These are phyloP conservation scores for Erpetoichthys calabaricus DNA, from an alignment of 2,797 vertebrate genomes.

Conservation along the genomic window DNA sequence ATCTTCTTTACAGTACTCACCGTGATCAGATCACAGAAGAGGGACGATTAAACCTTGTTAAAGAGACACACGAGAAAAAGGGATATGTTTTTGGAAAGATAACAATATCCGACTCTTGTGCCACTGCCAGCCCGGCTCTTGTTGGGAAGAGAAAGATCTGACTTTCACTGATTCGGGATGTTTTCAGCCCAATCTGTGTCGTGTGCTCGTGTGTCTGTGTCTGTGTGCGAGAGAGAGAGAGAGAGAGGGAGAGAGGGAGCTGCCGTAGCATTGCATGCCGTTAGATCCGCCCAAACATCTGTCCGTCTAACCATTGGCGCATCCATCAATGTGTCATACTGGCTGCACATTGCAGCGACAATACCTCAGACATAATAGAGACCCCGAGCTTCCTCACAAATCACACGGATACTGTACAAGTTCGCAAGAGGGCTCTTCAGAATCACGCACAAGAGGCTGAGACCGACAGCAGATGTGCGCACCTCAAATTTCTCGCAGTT, in stretches of 20 bases:
- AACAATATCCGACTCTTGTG: constrained; percentile 22
- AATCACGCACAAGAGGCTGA: constrained; percentile 12
- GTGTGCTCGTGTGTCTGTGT: constrained; percentile 1
- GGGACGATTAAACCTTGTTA: constrained; percentile 30
- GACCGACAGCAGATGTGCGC: too few species aligned
- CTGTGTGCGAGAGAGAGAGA: constrained; percentile 3
- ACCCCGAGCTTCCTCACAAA: constrained; percentile 24
- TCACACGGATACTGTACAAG: constrained; percentile 26
- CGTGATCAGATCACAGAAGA: constrained; percentile 32
- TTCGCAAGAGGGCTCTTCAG: constrained; percentile 16
- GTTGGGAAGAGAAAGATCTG: constrained; percentile 24
- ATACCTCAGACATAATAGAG: constrained; percentile 40
- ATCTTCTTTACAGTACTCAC: constrained; percentile 36
- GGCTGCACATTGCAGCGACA: constrained; percentile 48
- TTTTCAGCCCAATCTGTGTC: constrained; percentile 43
- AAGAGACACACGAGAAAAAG: constrained; percentile 17
- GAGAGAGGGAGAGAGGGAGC: constrained; percentile 28
- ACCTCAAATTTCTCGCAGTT: too few species aligned
- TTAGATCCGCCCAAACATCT: constrained; percentile 95
- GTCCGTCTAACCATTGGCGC: constrained; percentile 86
- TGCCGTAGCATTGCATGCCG: constrained; percentile 48
- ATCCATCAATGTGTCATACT: constrained; percentile 81
- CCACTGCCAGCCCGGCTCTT: constrained; percentile 16
- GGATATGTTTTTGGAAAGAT: constrained; percentile 19
- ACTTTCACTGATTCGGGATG: constrained; percentile 38